Evolutionary conservation across 2,113 vertebrate genomes (phyloP).

Genomic region (Myotis davidii): DNA sequence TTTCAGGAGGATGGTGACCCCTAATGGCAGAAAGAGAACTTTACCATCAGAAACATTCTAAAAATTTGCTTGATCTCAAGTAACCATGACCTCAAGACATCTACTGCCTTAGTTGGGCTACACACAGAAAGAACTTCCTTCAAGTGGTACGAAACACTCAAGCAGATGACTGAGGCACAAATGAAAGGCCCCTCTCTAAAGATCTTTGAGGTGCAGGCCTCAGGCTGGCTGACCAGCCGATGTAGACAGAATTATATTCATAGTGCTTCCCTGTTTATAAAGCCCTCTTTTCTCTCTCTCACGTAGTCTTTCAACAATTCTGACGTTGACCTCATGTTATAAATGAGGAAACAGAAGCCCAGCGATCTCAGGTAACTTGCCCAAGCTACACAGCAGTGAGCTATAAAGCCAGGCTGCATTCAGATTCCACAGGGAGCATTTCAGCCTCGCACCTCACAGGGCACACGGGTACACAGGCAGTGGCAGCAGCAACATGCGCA

Average conservation of each 20-base stretch:
- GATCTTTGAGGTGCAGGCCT: background rate
- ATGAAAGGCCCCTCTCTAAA: background rate
- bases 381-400: background rate
- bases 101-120: background rate
- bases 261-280: background rate
- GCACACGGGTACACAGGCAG: background rate
- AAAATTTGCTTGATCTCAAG: background rate
- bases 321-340: background rate
- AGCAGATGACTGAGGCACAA: background rate
- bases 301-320: background rate
- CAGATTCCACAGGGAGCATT: background rate
- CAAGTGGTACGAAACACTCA: background rate
- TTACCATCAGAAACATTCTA: background rate
- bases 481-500: background rate
- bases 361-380: background rate
- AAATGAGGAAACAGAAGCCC: background rate
- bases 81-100: background rate
- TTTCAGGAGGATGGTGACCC: background rate
- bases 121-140: background rate
- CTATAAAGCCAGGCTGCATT: background rate
- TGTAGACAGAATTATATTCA: background rate
- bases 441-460: background rate
- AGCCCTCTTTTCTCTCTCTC: background rate
- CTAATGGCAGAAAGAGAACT: background rate
- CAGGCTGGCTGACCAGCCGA: background rate